Evolutionary conservation across 2,113 vertebrate genomes (phyloP).

Genomic region (Scatophagus argus): DNA sequence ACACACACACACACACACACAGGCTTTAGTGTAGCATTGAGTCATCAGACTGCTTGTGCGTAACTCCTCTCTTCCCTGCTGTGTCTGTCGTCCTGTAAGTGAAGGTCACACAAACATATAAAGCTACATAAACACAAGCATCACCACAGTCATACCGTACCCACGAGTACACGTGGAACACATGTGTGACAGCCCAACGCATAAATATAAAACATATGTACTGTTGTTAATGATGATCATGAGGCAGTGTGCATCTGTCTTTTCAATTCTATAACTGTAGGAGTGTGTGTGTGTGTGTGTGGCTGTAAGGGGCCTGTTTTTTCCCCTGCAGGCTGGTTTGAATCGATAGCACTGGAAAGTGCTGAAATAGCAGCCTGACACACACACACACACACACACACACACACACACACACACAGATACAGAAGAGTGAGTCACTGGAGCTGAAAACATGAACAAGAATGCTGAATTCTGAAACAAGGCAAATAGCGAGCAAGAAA

Average conservation of each 20-base stretch:
- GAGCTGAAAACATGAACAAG: slow-evolving; percentile 86
- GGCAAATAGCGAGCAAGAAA: slow-evolving; percentile 64
- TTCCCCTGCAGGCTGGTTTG: slow-evolving; percentile 82
- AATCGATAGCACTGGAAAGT: slow-evolving; percentile 86
- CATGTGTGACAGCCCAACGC: too few relatives aligned
- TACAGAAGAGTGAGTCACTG: slow-evolving; percentile 81
- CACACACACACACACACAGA: slow-evolving; percentile 40
- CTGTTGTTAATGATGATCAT: neutral
- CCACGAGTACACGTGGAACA: neutral
- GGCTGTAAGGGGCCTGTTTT: slow-evolving; percentile 74
- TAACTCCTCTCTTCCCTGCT: slow-evolving; percentile 56
- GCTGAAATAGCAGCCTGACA: slow-evolving; percentile 84
- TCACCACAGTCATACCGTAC: neutral
- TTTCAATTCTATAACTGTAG: slow-evolving; percentile 31
- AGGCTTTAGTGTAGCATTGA: slow-evolving; percentile 61
- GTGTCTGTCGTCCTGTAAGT: slow-evolving; percentile 51
- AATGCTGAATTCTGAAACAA: slow-evolving; percentile 86
- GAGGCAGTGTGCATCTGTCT: slow-evolving; percentile 23
- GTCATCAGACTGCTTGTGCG: slow-evolving; percentile 70
- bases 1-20: slow-evolving; percentile 30
- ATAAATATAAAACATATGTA: too few relatives aligned
- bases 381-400: slow-evolving; percentile 54
- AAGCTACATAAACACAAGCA: slow-evolving; percentile 1
- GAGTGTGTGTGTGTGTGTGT: slow-evolving; percentile 52
- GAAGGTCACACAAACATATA: slow-evolving; percentile 68